These are phyloP conservation scores for Anadara kagoshimensis DNA, from an alignment of 1,140 invertebrate genomes.

Conservation along the genomic window DNA sequence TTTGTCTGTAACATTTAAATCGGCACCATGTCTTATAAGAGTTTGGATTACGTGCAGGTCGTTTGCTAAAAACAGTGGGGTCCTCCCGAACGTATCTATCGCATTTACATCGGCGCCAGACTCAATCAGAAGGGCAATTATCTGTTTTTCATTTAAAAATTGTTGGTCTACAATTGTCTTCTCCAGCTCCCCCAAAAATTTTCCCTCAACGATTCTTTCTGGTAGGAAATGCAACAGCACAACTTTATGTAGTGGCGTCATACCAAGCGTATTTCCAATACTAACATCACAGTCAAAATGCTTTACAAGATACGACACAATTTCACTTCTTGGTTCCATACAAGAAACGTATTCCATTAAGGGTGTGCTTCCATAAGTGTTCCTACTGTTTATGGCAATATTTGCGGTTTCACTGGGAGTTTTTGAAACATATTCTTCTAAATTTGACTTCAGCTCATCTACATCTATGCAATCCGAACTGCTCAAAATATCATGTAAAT, in stretches of 20 bases:
- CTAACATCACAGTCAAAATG: background rate
- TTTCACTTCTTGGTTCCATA: background rate
- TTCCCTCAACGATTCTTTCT: background rate
- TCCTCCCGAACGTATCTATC: slow-evolving; percentile 16
- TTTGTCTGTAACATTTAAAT: slow-evolving; percentile 17
- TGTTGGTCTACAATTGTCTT: background rate
- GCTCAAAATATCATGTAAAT: background rate
- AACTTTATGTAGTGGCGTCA: background rate
- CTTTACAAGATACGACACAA: background rate
- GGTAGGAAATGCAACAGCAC: background rate
- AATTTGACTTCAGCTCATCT: background rate
- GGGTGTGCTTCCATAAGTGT: slow-evolving; percentile 23
- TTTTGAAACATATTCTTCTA: background rate
- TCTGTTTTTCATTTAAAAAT: background rate
- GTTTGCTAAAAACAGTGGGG: slow-evolving; percentile 17
- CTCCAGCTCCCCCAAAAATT: slow-evolving; percentile 2
- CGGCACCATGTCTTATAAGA: slow-evolving; percentile 8
- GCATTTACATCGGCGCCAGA: slow-evolving; percentile 15
- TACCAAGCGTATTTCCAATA: background rate
- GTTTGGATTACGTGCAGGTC: slow-evolving; percentile 8
- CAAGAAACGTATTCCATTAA: slow-evolving; percentile 16
- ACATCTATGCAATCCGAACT: background rate
- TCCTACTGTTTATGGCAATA: slow-evolving; percentile 1
- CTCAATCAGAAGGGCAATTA: background rate
- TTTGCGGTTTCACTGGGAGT: background rate